phyloP scores from a whole-genome alignment of 2,888 invertebrate species.

The Cephonodes hylas region DNA sequence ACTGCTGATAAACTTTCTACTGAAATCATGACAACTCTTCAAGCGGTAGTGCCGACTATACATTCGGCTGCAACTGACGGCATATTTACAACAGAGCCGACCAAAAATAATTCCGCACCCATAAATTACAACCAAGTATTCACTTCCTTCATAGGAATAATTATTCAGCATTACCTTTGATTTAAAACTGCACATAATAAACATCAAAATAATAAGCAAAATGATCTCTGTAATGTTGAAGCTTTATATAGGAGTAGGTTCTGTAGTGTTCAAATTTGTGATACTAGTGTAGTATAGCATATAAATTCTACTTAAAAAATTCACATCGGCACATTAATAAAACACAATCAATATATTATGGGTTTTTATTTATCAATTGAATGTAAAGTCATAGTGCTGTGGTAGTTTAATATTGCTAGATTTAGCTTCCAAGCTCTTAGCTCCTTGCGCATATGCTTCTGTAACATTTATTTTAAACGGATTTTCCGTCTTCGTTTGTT shows the following conservation, averaged over 20 bases:
- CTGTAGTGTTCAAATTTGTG: conserved; percentile 47
- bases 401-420: conserved; percentile 52
- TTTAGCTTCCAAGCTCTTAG: conserved; percentile 66
- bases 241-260: background rate
- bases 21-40: conserved; percentile 32
- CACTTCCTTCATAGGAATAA: conserved; percentile 14
- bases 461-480: conserved; percentile 67
- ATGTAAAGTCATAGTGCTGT: conserved; percentile 69
- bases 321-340: conserved; percentile 37
- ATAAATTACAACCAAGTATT: conserved; percentile 12
- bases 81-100: conserved; percentile 24
- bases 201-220: background rate
- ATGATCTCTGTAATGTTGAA: conserved; percentile 28
- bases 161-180: conserved; percentile 19
- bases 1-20: conserved; percentile 43
- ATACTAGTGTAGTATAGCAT: conserved; percentile 49
- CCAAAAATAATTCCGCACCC: conserved; percentile 33
- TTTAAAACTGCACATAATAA: conserved; percentile 20
- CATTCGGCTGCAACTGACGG: conserved; percentile 13
- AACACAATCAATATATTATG: conserved; percentile 29
- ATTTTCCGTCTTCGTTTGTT: conserved; percentile 49
- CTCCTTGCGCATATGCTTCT: conserved; percentile 71
- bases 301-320: conserved; percentile 29
- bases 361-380: conserved; percentile 47
- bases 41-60: conserved; percentile 18